Evolutionary conservation across 2,797 vertebrate genomes (phyloP), one percentile per base, ranked within the genome.

Genomic region (Paedocypris micromegethes): DNA sequence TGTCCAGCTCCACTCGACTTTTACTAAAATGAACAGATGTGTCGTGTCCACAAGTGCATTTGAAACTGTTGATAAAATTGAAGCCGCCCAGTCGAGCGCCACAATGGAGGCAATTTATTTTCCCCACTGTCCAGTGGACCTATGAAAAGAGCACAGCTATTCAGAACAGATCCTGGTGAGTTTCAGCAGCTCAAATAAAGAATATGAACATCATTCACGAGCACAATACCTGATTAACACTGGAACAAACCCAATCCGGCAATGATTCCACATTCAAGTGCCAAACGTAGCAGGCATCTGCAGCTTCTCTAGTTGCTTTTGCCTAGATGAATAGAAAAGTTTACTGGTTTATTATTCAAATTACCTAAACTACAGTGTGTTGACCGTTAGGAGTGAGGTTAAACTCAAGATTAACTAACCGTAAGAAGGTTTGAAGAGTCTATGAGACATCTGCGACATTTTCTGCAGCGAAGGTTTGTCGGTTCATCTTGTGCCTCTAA

Each of bases 101-200:
- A 78, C 94, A 97, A 72, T 89, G 88, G 0, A 84, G 88, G 79
- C 93, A 96, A 82, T 89, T 89, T 62, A 94, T 85, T 82, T 92
- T 94, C 64, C 93, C 93, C 58, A 82, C 81, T 66, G 91, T 93
- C 93, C 93, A 92, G 68, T 90, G 87, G 57, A 89, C 89, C 93
- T 97, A 79, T 74, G 74, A 61, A 84, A 83, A 69, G 63, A 75
- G 72, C 0, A 51, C 2, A 64, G 43, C 45, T 46, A 0, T 44
- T 49, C 40, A 50, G 37, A 51, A 50, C 1, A 49, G 6, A 69
- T 69, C 0, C 46, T 46, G 37, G 1, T 6, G 41, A 3, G 40
- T 41, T 2, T 3, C 64, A 57, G 2, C 4, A 62, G 40, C 9
- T 4, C 2, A 62, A 7, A 48, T 56, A 9, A 4, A 5, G 51